phyloP scores from a whole-genome alignment of 2,888 invertebrate species.

The Plagodis pulveraria region DNA sequence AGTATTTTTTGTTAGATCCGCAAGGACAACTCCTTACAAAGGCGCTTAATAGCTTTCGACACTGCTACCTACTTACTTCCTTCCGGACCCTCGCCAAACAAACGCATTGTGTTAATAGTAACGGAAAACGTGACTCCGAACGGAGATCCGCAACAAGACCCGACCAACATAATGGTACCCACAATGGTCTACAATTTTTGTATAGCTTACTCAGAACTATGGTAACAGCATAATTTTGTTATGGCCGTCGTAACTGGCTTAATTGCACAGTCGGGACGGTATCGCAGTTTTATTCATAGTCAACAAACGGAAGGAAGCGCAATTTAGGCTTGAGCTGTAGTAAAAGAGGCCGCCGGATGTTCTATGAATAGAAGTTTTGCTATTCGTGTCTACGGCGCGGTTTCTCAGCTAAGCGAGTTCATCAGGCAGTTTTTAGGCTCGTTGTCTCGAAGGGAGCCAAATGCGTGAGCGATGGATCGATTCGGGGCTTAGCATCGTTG shows the following conservation, averaged over 20 bases:
- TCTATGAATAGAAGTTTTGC: constrained; percentile 69
- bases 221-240: constrained; percentile 34
- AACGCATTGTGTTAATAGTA: constrained; percentile 34
- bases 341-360: constrained; percentile 61
- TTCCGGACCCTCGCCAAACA: constrained; percentile 53
- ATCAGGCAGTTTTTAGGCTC: constrained; percentile 58
- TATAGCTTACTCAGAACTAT: constrained; percentile 28
- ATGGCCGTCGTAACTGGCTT: constrained; percentile 31
- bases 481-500: constrained; percentile 69
- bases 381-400: constrained; percentile 69
- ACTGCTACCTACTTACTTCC: constrained; percentile 48
- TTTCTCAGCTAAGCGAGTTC: constrained; percentile 70
- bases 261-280: constrained; percentile 28
- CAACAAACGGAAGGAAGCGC: constrained; percentile 68
- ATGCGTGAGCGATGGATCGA: constrained; percentile 75
- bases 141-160: constrained; percentile 7
- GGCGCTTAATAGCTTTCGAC: constrained; percentile 43
- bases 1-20: constrained; percentile 41
- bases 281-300: constrained; percentile 12
- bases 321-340: constrained; percentile 49
- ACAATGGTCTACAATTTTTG: constrained; percentile 8
- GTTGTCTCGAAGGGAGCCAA: constrained; percentile 63
- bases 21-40: constrained; percentile 44
- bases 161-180: neutral
- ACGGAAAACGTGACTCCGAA: constrained; percentile 22